Conservation (phyloP, 1,140 invertebrate genomes). For the Bombus superbus region DNA sequence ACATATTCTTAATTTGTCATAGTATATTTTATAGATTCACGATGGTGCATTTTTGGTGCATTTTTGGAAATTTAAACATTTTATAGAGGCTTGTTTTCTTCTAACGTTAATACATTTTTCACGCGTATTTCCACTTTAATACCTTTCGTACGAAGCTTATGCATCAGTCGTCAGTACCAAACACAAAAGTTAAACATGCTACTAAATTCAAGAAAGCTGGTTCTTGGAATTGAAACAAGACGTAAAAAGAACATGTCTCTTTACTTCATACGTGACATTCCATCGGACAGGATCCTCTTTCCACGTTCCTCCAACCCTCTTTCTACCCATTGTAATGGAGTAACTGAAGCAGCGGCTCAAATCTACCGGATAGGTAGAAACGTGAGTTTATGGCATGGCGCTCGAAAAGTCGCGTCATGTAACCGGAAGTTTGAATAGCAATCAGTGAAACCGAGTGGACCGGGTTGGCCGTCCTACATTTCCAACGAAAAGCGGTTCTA, state of each 20-base stretch:
- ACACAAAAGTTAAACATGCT: not conserved
- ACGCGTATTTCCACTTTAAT: too few species aligned
- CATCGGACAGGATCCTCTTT: not conserved
- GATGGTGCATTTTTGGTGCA: too few species aligned
- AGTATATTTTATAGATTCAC: too few species aligned
- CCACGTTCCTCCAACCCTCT: not conserved
- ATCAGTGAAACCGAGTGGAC: not conserved
- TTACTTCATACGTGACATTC: not conserved
- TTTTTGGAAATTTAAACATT: too few species aligned
- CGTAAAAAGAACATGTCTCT: not conserved
- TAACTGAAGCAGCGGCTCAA: too few species aligned
- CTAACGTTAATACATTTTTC: too few species aligned
- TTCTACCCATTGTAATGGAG: not conserved
- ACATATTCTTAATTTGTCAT: too few species aligned
- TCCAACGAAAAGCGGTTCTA: not conserved
- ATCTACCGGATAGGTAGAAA: not conserved
- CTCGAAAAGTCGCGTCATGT: conserved; percentile 9
- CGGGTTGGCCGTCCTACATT: conserved; percentile 26
- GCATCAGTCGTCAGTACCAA: not conserved
- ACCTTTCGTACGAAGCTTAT: accelerated
- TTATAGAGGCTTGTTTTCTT: too few species aligned
- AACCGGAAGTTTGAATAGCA: conserved; percentile 59
- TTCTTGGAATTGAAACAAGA: not conserved
- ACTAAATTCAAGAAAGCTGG: not conserved
- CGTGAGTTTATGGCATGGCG: not conserved